Conservation (phyloP, 2,888 invertebrate species). For the Theodoxus fluviatilis region DNA sequence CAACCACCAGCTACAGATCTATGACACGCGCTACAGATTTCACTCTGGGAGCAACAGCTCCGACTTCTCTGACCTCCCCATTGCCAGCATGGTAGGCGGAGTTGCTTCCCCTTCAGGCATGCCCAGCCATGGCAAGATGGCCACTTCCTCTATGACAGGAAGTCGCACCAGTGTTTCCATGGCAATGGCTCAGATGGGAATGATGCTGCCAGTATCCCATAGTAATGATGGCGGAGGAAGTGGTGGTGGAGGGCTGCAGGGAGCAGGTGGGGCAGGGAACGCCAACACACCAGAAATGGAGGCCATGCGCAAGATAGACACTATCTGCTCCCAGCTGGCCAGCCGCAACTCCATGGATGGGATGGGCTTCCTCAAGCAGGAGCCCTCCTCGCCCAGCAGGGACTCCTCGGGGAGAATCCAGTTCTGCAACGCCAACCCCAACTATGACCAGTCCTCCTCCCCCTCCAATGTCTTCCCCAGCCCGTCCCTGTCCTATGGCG, state of each 20-base stretch:
- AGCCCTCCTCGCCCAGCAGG: constrained; percentile 33
- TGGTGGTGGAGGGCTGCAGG: too few species aligned
- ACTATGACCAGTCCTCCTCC: constrained; percentile 23
- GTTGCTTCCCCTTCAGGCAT: too few species aligned
- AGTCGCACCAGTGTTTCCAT: too few species aligned
- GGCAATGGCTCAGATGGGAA: too few species aligned
- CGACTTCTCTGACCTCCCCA: background rate
- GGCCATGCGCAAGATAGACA: constrained; percentile 42
- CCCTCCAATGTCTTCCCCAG: too few species aligned
- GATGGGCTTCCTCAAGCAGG: constrained; percentile 31
- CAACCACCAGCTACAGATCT: constrained; percentile 44
- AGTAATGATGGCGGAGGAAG: too few species aligned
- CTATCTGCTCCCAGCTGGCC: constrained; percentile 47
- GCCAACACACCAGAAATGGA: constrained; percentile 33
- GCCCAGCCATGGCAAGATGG: too few species aligned
- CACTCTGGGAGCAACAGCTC: background rate
- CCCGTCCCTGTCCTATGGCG: background rate
- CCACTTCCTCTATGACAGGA: too few species aligned
- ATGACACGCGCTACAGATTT: constrained; percentile 34
- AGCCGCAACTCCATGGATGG: constrained; percentile 30
- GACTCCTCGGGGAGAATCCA: constrained; percentile 28
- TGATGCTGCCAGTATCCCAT: too few species aligned
- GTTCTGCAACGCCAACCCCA: constrained; percentile 18
- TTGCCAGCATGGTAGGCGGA: too few species aligned
- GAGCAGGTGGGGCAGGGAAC: constrained; percentile 20